Conservation (phyloP, 2,888 invertebrate species). For the Helobdella robusta region DNA sequence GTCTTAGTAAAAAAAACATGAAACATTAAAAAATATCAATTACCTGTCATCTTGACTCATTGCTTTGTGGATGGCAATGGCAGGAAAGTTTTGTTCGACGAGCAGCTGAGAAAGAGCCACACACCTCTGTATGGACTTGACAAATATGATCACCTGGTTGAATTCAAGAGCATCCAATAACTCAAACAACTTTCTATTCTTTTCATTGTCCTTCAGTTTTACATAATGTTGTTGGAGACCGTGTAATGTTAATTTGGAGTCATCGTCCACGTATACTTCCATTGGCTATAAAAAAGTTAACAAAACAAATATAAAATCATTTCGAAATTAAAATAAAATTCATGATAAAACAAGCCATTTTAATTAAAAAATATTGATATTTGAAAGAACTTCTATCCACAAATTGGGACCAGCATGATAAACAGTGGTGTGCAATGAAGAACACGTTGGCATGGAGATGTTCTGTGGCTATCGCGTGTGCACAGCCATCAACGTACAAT, state of each 20-base stretch:
- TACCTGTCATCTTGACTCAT: constrained; percentile 90
- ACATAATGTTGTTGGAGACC: constrained; percentile 98
- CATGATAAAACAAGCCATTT: not conserved
- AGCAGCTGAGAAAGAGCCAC: constrained; percentile 87
- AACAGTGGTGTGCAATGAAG: too few species aligned
- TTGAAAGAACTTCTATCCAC: not conserved
- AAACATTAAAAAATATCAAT: not conserved
- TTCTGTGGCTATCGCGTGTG: not conserved
- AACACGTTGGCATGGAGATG: too few species aligned
- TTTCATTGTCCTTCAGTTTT: constrained; percentile 97
- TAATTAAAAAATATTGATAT: not conserved
- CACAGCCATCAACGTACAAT: not conserved
- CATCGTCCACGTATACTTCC: constrained; percentile 99
- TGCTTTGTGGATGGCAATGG: constrained; percentile 93
- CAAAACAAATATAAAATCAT: not conserved
- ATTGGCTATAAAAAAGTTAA: constrained; percentile 66
- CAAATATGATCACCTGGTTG: constrained; percentile 99
- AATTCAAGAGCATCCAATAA: constrained; percentile 94
- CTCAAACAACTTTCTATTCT: constrained; percentile 96
- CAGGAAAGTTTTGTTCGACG: constrained; percentile 97
- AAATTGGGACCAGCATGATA: too few species aligned
- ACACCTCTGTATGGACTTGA: constrained; percentile 94
- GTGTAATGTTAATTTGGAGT: constrained; percentile 94
- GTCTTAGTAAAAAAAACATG: not conserved
- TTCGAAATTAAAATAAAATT: not conserved